Percentiles rank a stretch among this genome's conserved stretches.
These are phyloP conservation scores for Botia kubotai DNA, from an alignment of 2,797 vertebrate species.

Conservation along the genomic window DNA sequence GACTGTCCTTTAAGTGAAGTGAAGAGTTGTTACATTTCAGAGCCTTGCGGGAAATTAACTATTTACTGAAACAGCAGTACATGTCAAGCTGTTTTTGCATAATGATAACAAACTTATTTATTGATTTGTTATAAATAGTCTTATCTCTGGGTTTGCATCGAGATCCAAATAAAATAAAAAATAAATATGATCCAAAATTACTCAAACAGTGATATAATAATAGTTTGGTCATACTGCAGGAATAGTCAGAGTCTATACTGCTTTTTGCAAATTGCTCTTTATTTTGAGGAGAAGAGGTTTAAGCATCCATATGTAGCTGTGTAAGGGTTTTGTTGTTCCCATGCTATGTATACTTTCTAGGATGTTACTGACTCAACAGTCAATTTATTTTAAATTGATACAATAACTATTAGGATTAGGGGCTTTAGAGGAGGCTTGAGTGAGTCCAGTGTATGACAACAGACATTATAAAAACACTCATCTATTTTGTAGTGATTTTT, in stretches of 20 bases:
- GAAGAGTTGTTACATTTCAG: no score
- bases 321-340: conserved; percentile 6
- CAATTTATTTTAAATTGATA: conserved; percentile 5
- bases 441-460: conserved; percentile 2
- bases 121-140: background rate
- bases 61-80: no score
- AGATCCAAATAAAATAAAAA: background rate
- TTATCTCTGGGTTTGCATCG: background rate
- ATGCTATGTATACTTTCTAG: conserved; percentile 6
- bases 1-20: no score
- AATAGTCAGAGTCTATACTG: background rate
- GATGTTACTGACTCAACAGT: background rate
- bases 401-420: conserved; percentile 1
- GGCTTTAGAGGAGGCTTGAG: conserved; percentile 4
- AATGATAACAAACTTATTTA: background rate
- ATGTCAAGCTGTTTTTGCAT: background rate
- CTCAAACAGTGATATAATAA: background rate
- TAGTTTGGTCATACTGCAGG: background rate
- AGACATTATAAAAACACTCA: background rate
- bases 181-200: background rate
- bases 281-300: background rate
- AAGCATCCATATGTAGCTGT: background rate
- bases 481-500: background rate
- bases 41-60: no score
- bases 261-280: conserved; percentile 11